These are phyloP conservation scores for Tachyglossus aculeatus DNA, from an alignment of 2,797 vertebrate species.

Conservation along the genomic window DNA sequence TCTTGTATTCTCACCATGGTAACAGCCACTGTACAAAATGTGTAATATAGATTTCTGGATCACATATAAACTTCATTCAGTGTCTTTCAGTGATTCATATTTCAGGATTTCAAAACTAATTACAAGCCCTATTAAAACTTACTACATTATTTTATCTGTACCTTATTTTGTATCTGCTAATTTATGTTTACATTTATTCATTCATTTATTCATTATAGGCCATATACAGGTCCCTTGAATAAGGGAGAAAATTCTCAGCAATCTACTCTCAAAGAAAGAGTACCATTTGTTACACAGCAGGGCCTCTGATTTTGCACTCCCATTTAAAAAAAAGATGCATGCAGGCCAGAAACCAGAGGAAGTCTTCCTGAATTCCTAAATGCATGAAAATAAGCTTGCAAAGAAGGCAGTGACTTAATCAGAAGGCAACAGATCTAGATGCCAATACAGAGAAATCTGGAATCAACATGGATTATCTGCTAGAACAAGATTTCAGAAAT, in stretches of 20 bases:
- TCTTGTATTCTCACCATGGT: constrained; percentile 35
- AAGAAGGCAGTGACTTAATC: constrained; percentile 14
- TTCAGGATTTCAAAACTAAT: constrained; percentile 53
- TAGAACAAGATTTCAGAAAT: too few species aligned
- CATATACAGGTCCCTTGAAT: constrained; percentile 24
- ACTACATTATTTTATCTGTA: constrained; percentile 16
- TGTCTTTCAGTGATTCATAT: constrained; percentile 34
- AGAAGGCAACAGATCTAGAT: constrained; percentile 5
- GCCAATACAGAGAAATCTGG: neutral
- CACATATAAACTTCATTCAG: constrained; percentile 22
- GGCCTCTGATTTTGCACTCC: constrained; percentile 44
- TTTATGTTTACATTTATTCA: constrained; percentile 41
- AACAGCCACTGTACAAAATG: constrained; percentile 28
- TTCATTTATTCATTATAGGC: constrained; percentile 16
- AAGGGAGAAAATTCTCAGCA: constrained; percentile 35
- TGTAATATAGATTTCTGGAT: constrained; percentile 38
- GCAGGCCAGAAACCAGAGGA: constrained; percentile 30
- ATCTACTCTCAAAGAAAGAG: constrained; percentile 16
- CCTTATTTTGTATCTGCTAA: constrained; percentile 25
- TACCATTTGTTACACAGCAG: constrained; percentile 56
- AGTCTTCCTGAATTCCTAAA: constrained; percentile 43
- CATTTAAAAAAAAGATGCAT: constrained; percentile 34
- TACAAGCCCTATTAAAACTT: constrained; percentile 53
- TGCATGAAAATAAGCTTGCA: constrained; percentile 3
- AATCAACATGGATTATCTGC: constrained; percentile 4